phyloP scores from a whole-genome alignment of 1,140 invertebrate species.

The Drosophila bipectinata region DNA sequence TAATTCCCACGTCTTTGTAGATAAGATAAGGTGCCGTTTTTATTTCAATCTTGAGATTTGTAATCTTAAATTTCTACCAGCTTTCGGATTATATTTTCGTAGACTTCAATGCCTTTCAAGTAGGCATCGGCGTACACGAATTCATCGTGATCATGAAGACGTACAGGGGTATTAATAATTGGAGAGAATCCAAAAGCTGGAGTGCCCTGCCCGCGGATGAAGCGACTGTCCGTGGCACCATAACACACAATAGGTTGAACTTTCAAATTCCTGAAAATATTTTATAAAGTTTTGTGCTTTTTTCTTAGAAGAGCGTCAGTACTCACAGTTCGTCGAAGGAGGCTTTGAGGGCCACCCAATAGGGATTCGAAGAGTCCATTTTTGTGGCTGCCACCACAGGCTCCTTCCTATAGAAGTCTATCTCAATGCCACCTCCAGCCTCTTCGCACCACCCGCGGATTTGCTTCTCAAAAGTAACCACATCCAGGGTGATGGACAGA shows the following conservation, averaged over 20 bases:
- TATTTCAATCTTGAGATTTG: neutral
- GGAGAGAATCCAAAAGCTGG: constrained; percentile 91
- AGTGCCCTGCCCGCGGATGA: constrained; percentile 89
- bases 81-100: constrained; percentile 86
- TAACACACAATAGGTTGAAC: constrained; percentile 89
- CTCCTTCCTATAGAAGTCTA: constrained; percentile 89
- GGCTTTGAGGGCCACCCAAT: constrained; percentile 90
- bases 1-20: neutral
- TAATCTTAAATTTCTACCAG: constrained; percentile 84
- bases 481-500: constrained; percentile 88
- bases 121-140: constrained; percentile 88
- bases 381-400: constrained; percentile 87
- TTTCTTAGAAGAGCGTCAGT: constrained; percentile 22
- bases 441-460: constrained; percentile 90
- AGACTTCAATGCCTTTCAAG: constrained; percentile 89
- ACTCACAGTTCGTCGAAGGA: constrained; percentile 86
- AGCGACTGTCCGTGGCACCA: constrained; percentile 91
- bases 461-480: constrained; percentile 89
- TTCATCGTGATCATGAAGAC: constrained; percentile 92
- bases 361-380: constrained; percentile 89
- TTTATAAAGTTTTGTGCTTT: neutral
- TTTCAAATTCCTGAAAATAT: constrained; percentile 84
- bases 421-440: constrained; percentile 90
- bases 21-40: neutral
- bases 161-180: constrained; percentile 89